Conservation (phyloP, 2,113 vertebrate genomes). For the Camelus bactrianus region DNA sequence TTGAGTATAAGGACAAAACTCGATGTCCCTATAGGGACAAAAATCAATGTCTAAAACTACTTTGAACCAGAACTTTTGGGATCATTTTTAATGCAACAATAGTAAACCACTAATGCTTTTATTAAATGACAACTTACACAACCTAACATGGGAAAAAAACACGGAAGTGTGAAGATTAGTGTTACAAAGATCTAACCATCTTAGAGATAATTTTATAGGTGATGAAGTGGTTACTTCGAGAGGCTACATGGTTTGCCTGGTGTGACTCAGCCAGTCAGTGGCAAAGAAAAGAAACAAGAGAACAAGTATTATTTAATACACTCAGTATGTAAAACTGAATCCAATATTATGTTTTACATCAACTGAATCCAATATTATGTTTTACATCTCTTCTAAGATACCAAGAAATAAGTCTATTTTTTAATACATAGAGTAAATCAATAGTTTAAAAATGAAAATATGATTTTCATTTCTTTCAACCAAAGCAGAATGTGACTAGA, state of each 20-base stretch:
- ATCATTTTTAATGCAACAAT: conserved; percentile 23
- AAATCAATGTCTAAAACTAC: neutral
- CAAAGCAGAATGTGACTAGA: neutral
- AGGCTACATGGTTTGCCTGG: neutral
- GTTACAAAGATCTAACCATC: neutral
- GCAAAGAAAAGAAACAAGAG: neutral
- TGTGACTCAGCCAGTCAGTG: neutral
- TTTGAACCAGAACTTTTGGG: neutral
- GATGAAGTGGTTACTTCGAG: neutral
- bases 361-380: neutral
- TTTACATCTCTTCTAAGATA: neutral
- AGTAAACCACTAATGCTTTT: conserved; percentile 13
- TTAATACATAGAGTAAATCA: neutral
- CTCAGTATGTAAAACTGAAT: neutral
- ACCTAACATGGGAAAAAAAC: neutral
- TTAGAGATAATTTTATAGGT: conserved; percentile 9
- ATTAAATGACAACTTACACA: conserved; percentile 29
- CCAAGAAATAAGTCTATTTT: neutral
- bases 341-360: neutral
- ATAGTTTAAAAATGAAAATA: neutral
- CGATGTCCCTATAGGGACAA: neutral
- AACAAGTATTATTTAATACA: neutral
- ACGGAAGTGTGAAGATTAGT: neutral
- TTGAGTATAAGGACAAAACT: neutral
- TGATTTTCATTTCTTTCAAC: neutral